phyloP scores from a whole-genome alignment of 2,888 invertebrate genomes.

The Scaptomyza reducta region DNA sequence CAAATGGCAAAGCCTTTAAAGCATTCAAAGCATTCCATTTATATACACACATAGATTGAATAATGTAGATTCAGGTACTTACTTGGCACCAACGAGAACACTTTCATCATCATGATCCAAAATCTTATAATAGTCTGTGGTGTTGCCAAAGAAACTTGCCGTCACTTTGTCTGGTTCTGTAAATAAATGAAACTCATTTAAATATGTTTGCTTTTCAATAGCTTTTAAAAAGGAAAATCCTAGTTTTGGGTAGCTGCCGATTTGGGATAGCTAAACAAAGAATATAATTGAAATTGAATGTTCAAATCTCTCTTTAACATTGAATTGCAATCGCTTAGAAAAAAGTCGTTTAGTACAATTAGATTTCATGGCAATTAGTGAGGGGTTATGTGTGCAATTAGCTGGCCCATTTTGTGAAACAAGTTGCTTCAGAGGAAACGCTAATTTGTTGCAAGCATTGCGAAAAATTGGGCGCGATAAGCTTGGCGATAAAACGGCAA shows the following conservation, averaged over 20 bases:
- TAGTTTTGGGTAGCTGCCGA: too few species aligned
- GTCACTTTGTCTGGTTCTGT: constrained; percentile 89
- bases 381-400: constrained; percentile 21
- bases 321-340: constrained; percentile 5
- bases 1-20: constrained; percentile 27
- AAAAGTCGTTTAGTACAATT: constrained; percentile 6
- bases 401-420: constrained; percentile 36
- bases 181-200: constrained; percentile 71
- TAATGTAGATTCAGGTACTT: constrained; percentile 78
- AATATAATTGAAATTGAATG: too few species aligned
- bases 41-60: background rate
- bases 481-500: constrained; percentile 49
- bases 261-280: too few species aligned
- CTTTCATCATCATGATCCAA: constrained; percentile 94
- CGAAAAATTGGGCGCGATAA: constrained; percentile 71
- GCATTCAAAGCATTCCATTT: constrained; percentile 4
- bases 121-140: constrained; percentile 94
- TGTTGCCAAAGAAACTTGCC: constrained; percentile 91
- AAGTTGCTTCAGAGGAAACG: constrained; percentile 65
- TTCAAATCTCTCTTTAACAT: background rate
- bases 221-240: too few species aligned
- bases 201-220: background rate
- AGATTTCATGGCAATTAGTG: constrained; percentile 27
- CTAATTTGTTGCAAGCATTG: constrained; percentile 68
- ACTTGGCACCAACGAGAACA: constrained; percentile 95